Conservation (phyloP, 92 coral and sea anemone genomes). For the Ricordea florida region DNA sequence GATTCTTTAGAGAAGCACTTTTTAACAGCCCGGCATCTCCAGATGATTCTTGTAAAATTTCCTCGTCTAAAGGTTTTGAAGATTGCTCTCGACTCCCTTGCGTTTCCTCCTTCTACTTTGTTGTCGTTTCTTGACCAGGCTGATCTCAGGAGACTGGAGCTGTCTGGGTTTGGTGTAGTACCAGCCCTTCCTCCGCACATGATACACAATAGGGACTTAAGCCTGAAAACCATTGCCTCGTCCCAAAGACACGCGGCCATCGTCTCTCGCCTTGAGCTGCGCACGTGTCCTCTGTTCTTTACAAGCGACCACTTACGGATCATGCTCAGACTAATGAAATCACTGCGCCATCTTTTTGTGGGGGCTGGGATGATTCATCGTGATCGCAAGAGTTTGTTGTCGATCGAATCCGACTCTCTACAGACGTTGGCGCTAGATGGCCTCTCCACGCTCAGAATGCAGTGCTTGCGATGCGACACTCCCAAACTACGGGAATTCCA, state of each 20-base stretch:
- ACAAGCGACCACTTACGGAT: conserved; percentile 30
- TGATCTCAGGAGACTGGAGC: background rate
- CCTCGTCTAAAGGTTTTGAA: conserved; percentile 31
- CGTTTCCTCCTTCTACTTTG: conserved; percentile 23
- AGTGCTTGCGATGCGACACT: conserved; percentile 26
- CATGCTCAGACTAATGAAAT: conserved; percentile 22
- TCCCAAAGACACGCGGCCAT: conserved; percentile 21
- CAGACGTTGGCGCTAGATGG: conserved; percentile 14
- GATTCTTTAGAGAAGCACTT: background rate
- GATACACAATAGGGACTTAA: conserved; percentile 26
- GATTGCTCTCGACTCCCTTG: conserved; percentile 21
- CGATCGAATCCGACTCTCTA: conserved; percentile 24
- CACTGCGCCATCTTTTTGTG: conserved; percentile 21
- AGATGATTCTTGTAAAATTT: conserved; percentile 10
- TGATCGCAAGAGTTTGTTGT: conserved; percentile 20
- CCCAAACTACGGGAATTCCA: conserved; percentile 13
- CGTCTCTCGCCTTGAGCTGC: conserved; percentile 21
- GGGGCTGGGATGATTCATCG: conserved; percentile 39
- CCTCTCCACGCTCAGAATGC: conserved; percentile 29
- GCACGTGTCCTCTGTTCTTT: conserved; percentile 22
- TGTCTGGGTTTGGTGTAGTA: conserved; percentile 18
- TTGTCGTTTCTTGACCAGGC: conserved; percentile 9
- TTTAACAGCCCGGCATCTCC: conserved; percentile 20
- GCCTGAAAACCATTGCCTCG: conserved; percentile 23
- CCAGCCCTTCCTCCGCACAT: conserved; percentile 20